Evolutionary conservation across 1,140 invertebrate genomes (phyloP), one percentile per base, ranked within the genome.

Genomic region (Musca vetustissima): DNA sequence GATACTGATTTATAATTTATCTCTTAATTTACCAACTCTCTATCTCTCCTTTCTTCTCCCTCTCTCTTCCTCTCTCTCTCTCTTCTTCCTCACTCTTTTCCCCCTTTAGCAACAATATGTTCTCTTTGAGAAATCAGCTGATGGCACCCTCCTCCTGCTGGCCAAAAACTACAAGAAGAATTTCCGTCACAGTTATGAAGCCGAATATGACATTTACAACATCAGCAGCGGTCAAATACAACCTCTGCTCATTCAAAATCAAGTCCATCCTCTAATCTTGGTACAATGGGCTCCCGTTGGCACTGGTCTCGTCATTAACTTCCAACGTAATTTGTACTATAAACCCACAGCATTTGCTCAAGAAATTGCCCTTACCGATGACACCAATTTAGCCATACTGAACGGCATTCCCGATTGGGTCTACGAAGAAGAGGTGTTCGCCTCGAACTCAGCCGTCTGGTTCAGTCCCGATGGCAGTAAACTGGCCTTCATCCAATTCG

Each of bases 351-450:
- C 74, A 19, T 53, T 73, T 17, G 75, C 70, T 0, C 21, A 76
- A 7, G 75, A 85, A 24, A 82, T 86, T 22, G 80, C 84, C 70
- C 73, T 94, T 8, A 93, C 92, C 1, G 82, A 72, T 9, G 87
- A 88, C 67, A 88, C 89, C 1, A 78, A 85, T 6, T 79, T 83
- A 0, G 88, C 85, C 14, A 84, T 95, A 72, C 93, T 90, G 79
- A 95, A 96, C 78, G 91, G 90, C 65, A 85, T 91, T 64, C 85
- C 90, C 11, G 91, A 92, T 73, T 92, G 91, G 91, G 90, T 92
- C 17, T 92, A 92, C 73, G 90, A 92, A 87, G 96, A 98, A 90
- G 95, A 98, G 83, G 91, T 98, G 7, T 89, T 98, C 76, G 88
- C 89, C 72, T 90, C 90, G 0, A 93, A 93, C 68, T 88, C 89